Conservation (phyloP, 2,888 invertebrate genomes). For the Erebia aethiops region DNA sequence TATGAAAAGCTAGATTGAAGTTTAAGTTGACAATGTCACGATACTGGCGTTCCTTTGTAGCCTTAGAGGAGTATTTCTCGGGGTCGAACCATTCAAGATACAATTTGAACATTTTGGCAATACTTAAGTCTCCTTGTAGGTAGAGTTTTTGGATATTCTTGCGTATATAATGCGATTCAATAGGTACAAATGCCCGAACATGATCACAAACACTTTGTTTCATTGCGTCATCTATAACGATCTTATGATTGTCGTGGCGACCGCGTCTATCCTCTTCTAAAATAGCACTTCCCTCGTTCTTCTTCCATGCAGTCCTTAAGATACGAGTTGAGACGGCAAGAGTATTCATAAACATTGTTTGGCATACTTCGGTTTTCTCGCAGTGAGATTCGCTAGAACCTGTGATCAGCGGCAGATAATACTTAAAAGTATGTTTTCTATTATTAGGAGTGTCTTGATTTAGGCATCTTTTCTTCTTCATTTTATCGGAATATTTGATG, state of each 20-base stretch:
- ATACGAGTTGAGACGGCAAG: slow-evolving; percentile 36
- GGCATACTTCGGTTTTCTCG: slow-evolving; percentile 33
- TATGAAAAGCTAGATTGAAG: slow-evolving; percentile 37
- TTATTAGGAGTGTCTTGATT: slow-evolving; percentile 22
- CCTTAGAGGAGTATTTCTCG: slow-evolving; percentile 19
- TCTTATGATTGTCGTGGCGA: slow-evolving; percentile 36
- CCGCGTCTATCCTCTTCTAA: slow-evolving; percentile 36
- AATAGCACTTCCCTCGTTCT: slow-evolving; percentile 39
- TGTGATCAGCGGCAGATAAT: slow-evolving; percentile 1
- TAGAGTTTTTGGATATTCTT: neutral
- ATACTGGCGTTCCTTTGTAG: slow-evolving; percentile 35
- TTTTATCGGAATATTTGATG: slow-evolving; percentile 29
- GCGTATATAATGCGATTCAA: slow-evolving; percentile 1
- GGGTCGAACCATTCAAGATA: neutral
- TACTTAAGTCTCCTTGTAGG: neutral
- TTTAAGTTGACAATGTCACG: slow-evolving; percentile 35
- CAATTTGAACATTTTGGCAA: neutral
- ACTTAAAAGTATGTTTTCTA: slow-evolving; percentile 11
- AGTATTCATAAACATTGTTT: slow-evolving; percentile 35
- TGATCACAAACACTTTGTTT: slow-evolving; percentile 39
- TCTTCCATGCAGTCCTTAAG: slow-evolving; percentile 39
- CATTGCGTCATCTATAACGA: slow-evolving; percentile 29
- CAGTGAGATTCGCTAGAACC: slow-evolving; percentile 15
- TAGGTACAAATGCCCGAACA: slow-evolving; percentile 36
- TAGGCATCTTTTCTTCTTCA: slow-evolving; percentile 33